Conservation (phyloP, 2,113 vertebrate species). For the Hypocryptadius cinnamomeus region DNA sequence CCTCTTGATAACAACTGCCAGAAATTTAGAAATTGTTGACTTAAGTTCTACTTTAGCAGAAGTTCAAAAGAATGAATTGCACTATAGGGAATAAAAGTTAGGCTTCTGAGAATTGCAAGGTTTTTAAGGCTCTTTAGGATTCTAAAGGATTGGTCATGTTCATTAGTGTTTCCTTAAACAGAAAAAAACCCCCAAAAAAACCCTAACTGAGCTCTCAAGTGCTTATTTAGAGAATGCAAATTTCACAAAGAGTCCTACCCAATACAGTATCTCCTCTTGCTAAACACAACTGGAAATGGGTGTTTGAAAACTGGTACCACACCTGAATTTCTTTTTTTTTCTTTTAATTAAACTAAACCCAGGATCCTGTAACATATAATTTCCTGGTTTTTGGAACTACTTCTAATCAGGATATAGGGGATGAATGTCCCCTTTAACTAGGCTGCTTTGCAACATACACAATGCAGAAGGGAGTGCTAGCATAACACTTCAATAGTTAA, state of each 20-base stretch:
- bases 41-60: background rate
- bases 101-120: slow-evolving; percentile 10
- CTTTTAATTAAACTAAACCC: slow-evolving; percentile 61
- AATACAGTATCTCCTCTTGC: background rate
- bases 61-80: slow-evolving; percentile 32
- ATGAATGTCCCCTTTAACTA: slow-evolving; percentile 63
- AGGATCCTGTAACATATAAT: slow-evolving; percentile 54
- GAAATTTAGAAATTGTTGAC: slow-evolving; percentile 11
- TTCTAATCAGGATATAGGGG: slow-evolving; percentile 63
- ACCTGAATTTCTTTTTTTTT: slow-evolving; percentile 41
- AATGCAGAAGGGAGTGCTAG: slow-evolving; percentile 81
- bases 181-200: background rate
- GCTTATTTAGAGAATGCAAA: slow-evolving; percentile 37
- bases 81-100: background rate
- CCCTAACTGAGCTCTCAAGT: background rate
- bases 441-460: slow-evolving; percentile 51
- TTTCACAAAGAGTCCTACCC: background rate
- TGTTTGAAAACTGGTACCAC: slow-evolving; percentile 27
- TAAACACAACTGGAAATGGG: slow-evolving; percentile 16
- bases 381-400: slow-evolving; percentile 60
- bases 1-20: slow-evolving; percentile 17
- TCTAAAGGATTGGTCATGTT: slow-evolving; percentile 37
- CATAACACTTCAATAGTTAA: slow-evolving; percentile 93
- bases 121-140: slow-evolving; percentile 17
- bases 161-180: background rate